These are phyloP conservation scores for Arbacia lixula DNA, from an alignment of 53 echinoderm and acorn worm species.

Conservation along the genomic window DNA sequence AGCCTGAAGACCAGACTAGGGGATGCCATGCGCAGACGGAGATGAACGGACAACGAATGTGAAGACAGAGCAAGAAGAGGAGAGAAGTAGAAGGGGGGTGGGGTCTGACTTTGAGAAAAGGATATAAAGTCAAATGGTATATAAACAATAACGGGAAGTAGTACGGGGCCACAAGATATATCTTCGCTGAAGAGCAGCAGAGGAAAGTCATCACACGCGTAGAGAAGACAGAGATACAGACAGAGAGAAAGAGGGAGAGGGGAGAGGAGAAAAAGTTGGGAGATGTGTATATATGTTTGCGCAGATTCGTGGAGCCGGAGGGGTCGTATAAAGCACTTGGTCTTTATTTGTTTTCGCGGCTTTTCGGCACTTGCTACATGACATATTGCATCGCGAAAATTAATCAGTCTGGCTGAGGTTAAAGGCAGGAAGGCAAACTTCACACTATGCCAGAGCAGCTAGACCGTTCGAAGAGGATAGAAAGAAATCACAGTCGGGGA, in stretches of 20 bases:
- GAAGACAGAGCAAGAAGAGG: too few relatives aligned
- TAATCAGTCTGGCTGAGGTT: slow-evolving; percentile 37
- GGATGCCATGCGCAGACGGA: too few relatives aligned
- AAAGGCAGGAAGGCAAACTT: slow-evolving; percentile 13
- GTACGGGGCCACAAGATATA: neutral
- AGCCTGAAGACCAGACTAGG: too few relatives aligned
- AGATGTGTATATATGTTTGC: slow-evolving; percentile 51
- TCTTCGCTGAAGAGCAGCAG: neutral
- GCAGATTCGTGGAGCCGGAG: slow-evolving; percentile 40
- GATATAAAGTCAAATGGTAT: too few relatives aligned
- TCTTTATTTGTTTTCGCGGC: slow-evolving; percentile 48
- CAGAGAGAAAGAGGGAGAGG: neutral
- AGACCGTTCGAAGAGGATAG: too few relatives aligned
- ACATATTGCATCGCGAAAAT: slow-evolving; percentile 45
- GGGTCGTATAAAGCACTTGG: slow-evolving; percentile 15
- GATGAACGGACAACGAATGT: too few relatives aligned
- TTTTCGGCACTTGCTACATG: slow-evolving; percentile 49
- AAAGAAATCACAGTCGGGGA: too few relatives aligned
- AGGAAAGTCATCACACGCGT: slow-evolving; percentile 5
- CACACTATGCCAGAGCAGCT: too few relatives aligned
- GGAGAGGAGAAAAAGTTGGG: neutral
- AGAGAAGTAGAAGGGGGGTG: neutral
- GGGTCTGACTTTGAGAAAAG: too few relatives aligned
- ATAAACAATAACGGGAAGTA: too few relatives aligned
- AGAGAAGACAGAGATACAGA: slow-evolving; percentile 4